These are phyloP conservation scores for Cataglyphis cursor DNA, from an alignment of 2,888 invertebrate species.

Conservation along the genomic window DNA sequence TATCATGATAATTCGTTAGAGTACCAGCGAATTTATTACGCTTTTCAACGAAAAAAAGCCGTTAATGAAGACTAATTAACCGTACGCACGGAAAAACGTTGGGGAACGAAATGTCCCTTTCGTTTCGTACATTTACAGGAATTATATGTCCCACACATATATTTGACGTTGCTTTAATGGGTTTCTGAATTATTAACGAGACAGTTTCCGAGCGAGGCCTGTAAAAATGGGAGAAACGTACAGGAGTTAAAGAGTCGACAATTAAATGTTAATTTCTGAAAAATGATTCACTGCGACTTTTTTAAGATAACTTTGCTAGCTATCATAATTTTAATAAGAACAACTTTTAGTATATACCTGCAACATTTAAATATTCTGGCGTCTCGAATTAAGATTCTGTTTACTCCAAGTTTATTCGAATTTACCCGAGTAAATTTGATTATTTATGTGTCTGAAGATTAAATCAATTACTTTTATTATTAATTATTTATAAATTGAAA, in stretches of 20 bases:
- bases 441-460: neutral
- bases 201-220: conserved; percentile 19
- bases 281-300: conserved; percentile 10
- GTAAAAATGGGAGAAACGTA: conserved; percentile 9
- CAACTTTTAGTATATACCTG: neutral
- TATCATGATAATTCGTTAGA: conserved; percentile 35
- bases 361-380: neutral
- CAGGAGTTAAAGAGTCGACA: conserved; percentile 13
- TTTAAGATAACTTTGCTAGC: conserved; percentile 3
- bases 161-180: conserved; percentile 29
- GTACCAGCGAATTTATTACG: conserved; percentile 39
- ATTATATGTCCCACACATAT: conserved; percentile 25
- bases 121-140: conserved; percentile 37
- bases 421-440: neutral
- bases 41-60: conserved; percentile 10
- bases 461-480: neutral
- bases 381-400: neutral
- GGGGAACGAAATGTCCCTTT: conserved; percentile 37
- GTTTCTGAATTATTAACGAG: conserved; percentile 47
- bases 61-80: conserved; percentile 50
- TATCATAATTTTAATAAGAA: neutral
- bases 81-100: conserved; percentile 22
- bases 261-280: conserved; percentile 31
- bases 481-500: neutral
- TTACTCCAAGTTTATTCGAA: neutral